Evolutionary conservation across 2,113 vertebrate species (phyloP), one percentile per base, ranked within the genome.

Genomic region (Hydrolagus affinis): DNA sequence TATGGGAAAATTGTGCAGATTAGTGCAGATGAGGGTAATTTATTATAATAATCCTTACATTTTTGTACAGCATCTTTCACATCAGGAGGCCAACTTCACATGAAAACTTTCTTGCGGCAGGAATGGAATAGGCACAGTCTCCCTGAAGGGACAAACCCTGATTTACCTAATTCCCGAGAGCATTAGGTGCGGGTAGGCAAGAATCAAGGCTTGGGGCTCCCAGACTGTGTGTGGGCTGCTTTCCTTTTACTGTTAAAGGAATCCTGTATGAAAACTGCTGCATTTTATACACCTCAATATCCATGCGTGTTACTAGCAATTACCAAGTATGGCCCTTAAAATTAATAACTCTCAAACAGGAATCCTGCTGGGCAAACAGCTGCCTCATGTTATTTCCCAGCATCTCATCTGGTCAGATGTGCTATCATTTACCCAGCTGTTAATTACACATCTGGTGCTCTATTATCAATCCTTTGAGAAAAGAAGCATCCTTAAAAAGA

Each of bases 401-500:
- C 2, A 6, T n/a, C 23, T 74, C 28, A 74, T 15, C 72, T 44
- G 72, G 30, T 74, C 21, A 74, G 30, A 74, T 56, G 14, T 56
- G 8, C 17, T 19, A 44, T 56, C 8, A 11, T 44, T 32, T 73
- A 15, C 71, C 25, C 23, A 15, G 71, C 15, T 32, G 2, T 73
- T 30, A 73, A 32, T 73, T 25, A 73, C 17, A 73, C 12, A 73
- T 19, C 4, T 56, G 32, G 72, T 74, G 76, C 15, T n/a, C 9
- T 11, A 44, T 25, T 23, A 78, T 78, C 62, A 8, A 25, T 60
- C 76, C 25, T 78, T 6, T 78, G 76, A 78, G 76, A 78, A 60
- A 78, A 62, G 57, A 44, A 78, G 8, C 23, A 14, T n/a, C 57
- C 60, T 60, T 78, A 78, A 57, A 76, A 76, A 57, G 74, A 76